These are phyloP conservation scores for Nebria salina DNA, from an alignment of 2,888 invertebrate genomes.

Conservation along the genomic window DNA sequence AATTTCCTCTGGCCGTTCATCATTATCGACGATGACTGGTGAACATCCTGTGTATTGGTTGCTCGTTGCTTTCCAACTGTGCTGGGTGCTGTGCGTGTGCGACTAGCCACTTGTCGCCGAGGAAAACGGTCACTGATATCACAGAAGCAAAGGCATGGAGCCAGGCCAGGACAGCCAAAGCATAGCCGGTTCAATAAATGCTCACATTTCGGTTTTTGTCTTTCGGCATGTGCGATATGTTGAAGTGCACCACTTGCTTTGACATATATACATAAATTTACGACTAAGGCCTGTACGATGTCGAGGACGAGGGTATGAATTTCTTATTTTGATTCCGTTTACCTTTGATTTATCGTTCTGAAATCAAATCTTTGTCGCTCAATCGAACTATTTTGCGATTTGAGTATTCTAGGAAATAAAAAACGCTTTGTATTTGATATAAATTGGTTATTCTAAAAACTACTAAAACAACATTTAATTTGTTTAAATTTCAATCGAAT, in stretches of 20 bases:
- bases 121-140: background rate
- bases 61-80: background rate
- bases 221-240: constrained; percentile 1
- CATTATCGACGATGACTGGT: constrained; percentile 42
- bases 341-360: background rate
- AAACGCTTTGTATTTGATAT: too few species aligned
- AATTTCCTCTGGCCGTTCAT: constrained; percentile 42
- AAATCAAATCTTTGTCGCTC: background rate
- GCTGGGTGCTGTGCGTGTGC: constrained; percentile 11
- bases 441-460: too few species aligned
- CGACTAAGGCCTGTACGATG: background rate
- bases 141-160: background rate
- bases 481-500: too few species aligned
- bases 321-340: background rate
- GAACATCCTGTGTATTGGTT: constrained; percentile 35
- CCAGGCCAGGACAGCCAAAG: background rate
- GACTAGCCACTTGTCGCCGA: background rate
- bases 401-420: background rate
- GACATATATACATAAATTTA: constrained; percentile 1
- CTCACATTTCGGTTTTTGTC: background rate
- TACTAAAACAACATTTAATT: too few species aligned
- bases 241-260: background rate
- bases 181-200: background rate
- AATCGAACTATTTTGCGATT: background rate
- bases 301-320: background rate